Evolutionary conservation across 2,797 vertebrate species (phyloP), one percentile per base, ranked within the genome.

Genomic region (Malurus leucopterus): DNA sequence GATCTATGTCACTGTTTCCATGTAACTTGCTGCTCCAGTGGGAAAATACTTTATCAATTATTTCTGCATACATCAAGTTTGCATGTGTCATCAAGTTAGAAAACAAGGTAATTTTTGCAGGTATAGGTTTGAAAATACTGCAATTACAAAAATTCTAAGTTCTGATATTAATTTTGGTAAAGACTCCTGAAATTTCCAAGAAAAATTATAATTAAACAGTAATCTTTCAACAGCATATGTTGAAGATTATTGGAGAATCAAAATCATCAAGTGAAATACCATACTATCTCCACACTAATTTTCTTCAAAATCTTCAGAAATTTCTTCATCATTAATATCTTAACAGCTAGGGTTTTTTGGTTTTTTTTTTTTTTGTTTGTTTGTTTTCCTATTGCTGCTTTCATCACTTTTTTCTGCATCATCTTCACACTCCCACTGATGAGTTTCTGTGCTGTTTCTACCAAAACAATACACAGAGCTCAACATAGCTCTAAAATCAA

Each of bases 231-330:
- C 30, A 32, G 27, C 22, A 19, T 26, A 22, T 3, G 2, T 55
- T 69, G 30, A 41, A 54, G 30, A 49, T 36, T 40, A 4, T 63
- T 87, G 30, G 26, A 49, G 9, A 76, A 83, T 50, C 44, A 82
- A 89, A 79, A 73, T 36, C 5, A 27, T 59, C 27, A 54, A 22
- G 26, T 23, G 17, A 69, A 29, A 51, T 18, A 67, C 41, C 4
- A 11, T 30, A 50, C 47, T 55, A 58, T 30, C 11, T 40, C 29
- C 75, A 59, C 64, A 88, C 9, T 57, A 26, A 5, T 96, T 94
- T 84, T 97, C 62, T 86, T 94, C 91, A 23, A 93, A 95, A 34
- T 76, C 91, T 30, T 84, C 93, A 34, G 94, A 96, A 76, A 95
- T 95, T 80, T 77, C 64, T 27, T 92, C 72, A 58, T 94, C 91